Percentiles rank a stretch among this genome's conserved stretches.
These are phyloP conservation scores for Plagodis pulveraria DNA, from an alignment of 2,888 invertebrate genomes.

Conservation along the genomic window DNA sequence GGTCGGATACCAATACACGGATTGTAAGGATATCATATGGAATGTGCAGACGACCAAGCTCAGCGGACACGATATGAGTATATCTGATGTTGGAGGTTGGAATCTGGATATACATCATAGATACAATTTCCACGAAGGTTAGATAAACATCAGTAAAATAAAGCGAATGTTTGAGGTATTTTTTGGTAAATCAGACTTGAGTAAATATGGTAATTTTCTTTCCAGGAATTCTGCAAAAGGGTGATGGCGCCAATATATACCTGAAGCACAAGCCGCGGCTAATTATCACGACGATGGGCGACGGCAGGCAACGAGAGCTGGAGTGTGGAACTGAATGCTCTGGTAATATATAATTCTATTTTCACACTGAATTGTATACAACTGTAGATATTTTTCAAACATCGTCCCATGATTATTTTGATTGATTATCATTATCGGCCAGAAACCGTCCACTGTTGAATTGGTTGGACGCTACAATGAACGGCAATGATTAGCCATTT, in stretches of 20 bases:
- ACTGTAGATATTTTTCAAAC: too few relatives aligned
- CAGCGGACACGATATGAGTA: constrained; percentile 98
- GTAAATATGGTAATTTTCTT: constrained; percentile 13
- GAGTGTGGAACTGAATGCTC: constrained; percentile 88
- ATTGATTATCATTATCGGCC: too few relatives aligned
- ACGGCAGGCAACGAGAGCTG: constrained; percentile 94
- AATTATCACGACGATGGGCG: constrained; percentile 95
- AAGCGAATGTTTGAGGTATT: too few relatives aligned
- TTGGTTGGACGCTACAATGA: too few relatives aligned
- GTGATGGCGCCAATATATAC: constrained; percentile 98
- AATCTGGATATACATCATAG: constrained; percentile 98
- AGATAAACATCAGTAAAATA: constrained; percentile 17
- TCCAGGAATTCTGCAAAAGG: constrained; percentile 96
- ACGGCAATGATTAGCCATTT: too few relatives aligned
- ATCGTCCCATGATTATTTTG: too few relatives aligned
- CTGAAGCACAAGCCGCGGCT: constrained; percentile 96
- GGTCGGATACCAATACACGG: constrained; percentile 98
- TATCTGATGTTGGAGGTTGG: constrained; percentile 99
- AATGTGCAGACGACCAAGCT: constrained; percentile 97
- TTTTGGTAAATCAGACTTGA: not conserved
- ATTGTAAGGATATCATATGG: constrained; percentile 97
- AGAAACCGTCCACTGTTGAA: too few relatives aligned
- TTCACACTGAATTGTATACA: not conserved
- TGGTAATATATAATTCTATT: constrained; percentile 14
- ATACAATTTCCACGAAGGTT: constrained; percentile 98